phyloP scores from a whole-genome alignment of 92 coral and sea anemone genomes.

The Palythoa heliodiscus region DNA sequence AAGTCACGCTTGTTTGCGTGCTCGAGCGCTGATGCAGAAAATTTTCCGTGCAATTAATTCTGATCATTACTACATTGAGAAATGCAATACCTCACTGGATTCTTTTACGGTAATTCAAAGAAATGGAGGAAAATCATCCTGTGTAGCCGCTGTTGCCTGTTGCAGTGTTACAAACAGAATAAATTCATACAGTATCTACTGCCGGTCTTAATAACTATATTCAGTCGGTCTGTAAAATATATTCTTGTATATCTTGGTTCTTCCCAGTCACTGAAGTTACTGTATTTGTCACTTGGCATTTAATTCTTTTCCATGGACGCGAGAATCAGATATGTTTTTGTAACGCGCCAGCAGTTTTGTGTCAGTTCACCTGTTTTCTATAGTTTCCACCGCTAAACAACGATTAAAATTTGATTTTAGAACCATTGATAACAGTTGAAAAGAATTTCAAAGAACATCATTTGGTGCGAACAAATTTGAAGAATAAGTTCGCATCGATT shows the following conservation, averaged over 20 bases:
- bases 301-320: neutral
- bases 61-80: slow-evolving; percentile 12
- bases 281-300: neutral
- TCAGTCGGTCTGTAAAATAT: neutral
- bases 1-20: slow-evolving; percentile 43
- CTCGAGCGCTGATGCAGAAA: slow-evolving; percentile 39
- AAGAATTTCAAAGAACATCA: slow-evolving; percentile 66
- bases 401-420: slow-evolving; percentile 82
- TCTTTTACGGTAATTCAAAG: neutral
- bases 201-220: no score
- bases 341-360: slow-evolving; percentile 57
- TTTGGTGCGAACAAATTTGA: neutral
- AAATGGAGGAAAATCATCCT: neutral
- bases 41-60: neutral
- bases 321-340: slow-evolving; percentile 64
- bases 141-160: neutral
- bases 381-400: slow-evolving; percentile 58
- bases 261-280: neutral
- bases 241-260: no score
- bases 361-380: slow-evolving; percentile 81
- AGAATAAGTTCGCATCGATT: neutral
- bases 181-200: neutral
- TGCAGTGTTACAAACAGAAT: neutral
- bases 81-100: neutral
- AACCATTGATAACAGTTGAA: slow-evolving; percentile 86